Base-by-base conservation (phyloP, 2,888 invertebrate genomes). In the Gymnocheta viridis region DNA sequence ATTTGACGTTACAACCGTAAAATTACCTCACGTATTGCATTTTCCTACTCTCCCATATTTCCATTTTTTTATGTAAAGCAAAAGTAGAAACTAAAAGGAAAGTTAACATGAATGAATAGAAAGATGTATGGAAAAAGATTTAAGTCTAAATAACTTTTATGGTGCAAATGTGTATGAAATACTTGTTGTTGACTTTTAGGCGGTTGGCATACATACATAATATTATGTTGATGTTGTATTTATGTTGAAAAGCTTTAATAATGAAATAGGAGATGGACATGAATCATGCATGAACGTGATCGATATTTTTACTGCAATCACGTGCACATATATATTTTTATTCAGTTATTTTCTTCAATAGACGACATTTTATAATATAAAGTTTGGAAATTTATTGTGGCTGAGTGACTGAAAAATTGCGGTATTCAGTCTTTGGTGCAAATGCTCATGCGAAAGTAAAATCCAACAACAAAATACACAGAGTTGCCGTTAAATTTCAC, bases 21-120 rank as follows among this genome's bases (percentile, higher is more conserved):
- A 80, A 83, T 83, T 80, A 83, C 83, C 80, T 83, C 83, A 83
- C 83, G 83, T 83, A 83, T 27, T 54, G 72, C n/a, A 66, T 76
- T 64, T 51, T 58, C 6, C 32, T 27, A 66, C n/a, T 41, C 32
- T 41, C 22, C 14, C 12, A 24, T 10, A 22, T n/a, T n/a, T n/a
- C n/a, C n/a, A n/a, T n/a, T n/a, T n/a, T n/a, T n/a, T n/a, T n/a
- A 32, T 17, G 24, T 14, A 51, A 51, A 51, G 24, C 5, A 51
- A 51, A 27, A 51, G 14, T 56, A 32, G 2, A 35, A 19, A 35
- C 2, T 58, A 19, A 58, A 19, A 5, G 17, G 27, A 32, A 19
- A 19, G 19, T 58, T 22, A 12, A 19, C 12, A 12, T 22, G 14
- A 17, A 51, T 27, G 35, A 64, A 22, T 54, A 41, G 17, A 19